phyloP scores from a whole-genome alignment of 2,797 vertebrate species.

The Semotilus atromaculatus region DNA sequence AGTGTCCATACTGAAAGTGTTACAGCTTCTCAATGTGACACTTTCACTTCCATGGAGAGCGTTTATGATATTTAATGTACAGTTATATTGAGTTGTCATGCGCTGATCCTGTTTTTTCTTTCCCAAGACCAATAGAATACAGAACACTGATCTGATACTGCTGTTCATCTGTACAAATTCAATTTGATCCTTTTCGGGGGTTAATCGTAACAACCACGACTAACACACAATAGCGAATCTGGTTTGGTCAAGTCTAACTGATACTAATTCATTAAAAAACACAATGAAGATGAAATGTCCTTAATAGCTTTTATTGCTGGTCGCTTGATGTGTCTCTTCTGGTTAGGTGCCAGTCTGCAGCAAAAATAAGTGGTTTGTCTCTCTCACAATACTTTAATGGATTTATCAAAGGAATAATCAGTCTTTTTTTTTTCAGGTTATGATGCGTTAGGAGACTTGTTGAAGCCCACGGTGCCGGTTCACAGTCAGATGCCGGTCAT shows the following conservation, averaged over 20 bases:
- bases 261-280: neutral
- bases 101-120: neutral
- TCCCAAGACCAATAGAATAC: neutral
- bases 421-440: slow-evolving; percentile 69
- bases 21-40: neutral
- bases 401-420: neutral
- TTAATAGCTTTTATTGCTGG: neutral
- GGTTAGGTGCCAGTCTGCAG: neutral
- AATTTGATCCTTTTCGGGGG: neutral
- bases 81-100: neutral
- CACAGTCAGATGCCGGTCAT: slow-evolving; percentile 74
- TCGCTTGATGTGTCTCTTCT: neutral
- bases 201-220: neutral
- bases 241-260: neutral
- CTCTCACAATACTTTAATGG: neutral
- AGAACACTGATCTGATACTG: neutral
- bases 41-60: neutral
- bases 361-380: neutral
- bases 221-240: neutral
- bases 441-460: slow-evolving; percentile 80
- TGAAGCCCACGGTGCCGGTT: slow-evolving; percentile 82
- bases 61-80: neutral
- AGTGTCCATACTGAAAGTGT: neutral
- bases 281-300: neutral
- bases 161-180: neutral